phyloP scores from a whole-genome alignment of 2,888 invertebrate genomes.

The Parapristionchus giblindavisi region DNA sequence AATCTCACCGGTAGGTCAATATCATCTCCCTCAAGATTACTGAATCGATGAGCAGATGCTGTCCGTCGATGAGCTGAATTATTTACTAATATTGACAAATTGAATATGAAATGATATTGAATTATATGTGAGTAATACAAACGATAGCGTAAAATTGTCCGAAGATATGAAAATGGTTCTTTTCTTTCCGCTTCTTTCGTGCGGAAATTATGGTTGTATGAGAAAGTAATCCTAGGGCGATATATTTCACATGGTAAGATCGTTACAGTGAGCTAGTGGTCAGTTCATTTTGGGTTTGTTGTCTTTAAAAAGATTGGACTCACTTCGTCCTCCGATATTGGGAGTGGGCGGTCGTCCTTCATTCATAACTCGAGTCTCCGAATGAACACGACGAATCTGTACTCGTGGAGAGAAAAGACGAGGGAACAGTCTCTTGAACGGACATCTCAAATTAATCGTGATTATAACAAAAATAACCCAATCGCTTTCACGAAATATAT shows the following conservation, averaged over 20 bases:
- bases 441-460: conserved; percentile 50
- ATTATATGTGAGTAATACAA: too few species aligned
- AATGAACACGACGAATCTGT: conserved; percentile 15
- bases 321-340: too few species aligned
- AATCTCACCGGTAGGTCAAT: conserved; percentile 15
- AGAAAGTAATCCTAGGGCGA: too few species aligned
- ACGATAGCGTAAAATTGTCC: too few species aligned
- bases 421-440: conserved; percentile 56
- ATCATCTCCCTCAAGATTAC: background rate
- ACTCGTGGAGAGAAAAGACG: conserved; percentile 45
- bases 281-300: too few species aligned
- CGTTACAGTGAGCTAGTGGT: too few species aligned
- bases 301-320: too few species aligned
- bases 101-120: background rate
- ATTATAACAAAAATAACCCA: background rate
- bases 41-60: background rate
- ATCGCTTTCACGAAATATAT: too few species aligned
- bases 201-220: too few species aligned
- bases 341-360: conserved; percentile 11
- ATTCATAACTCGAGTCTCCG: conserved; percentile 15
- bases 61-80: conserved; percentile 25
- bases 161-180: too few species aligned
- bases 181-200: too few species aligned
- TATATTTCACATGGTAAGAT: too few species aligned
- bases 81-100: background rate